Conservation (phyloP, 1,140 invertebrate genomes). For the Bombus impatiens region DNA sequence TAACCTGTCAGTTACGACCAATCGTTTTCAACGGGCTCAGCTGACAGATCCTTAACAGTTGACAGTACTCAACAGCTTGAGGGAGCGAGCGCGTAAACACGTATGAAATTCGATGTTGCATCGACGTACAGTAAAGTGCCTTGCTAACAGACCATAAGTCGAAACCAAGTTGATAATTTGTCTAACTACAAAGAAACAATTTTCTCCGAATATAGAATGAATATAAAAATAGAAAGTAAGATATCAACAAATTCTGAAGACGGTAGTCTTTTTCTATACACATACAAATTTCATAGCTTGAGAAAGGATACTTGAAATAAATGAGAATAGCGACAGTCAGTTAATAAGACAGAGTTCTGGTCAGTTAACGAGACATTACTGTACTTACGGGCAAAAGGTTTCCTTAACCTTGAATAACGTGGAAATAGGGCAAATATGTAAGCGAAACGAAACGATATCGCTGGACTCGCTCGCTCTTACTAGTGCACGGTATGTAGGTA, state of each 20-base stretch:
- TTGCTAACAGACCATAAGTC: background rate
- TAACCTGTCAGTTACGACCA: conserved; percentile 7
- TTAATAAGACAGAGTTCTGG: background rate
- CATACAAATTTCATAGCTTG: background rate
- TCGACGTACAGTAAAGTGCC: background rate
- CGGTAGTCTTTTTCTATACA: background rate
- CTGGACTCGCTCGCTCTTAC: background rate
- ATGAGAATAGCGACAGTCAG: background rate
- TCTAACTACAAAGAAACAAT: background rate
- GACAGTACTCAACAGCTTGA: background rate
- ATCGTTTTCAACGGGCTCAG: background rate
- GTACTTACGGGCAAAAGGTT: conserved; percentile 33
- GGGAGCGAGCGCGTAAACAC: background rate
- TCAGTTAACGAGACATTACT: background rate
- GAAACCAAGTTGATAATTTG: background rate
- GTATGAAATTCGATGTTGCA: background rate
- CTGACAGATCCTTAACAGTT: background rate
- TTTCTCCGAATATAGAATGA: background rate
- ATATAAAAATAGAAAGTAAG: background rate
- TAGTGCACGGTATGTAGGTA: background rate
- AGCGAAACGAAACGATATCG: too few species aligned
- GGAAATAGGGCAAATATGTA: conserved; percentile 3
- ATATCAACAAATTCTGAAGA: too few species aligned
- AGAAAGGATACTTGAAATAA: background rate
- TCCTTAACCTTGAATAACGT: conserved; percentile 39